Conservation (phyloP, 1,140 invertebrate species). For the Lepidotrigona ventralis region DNA sequence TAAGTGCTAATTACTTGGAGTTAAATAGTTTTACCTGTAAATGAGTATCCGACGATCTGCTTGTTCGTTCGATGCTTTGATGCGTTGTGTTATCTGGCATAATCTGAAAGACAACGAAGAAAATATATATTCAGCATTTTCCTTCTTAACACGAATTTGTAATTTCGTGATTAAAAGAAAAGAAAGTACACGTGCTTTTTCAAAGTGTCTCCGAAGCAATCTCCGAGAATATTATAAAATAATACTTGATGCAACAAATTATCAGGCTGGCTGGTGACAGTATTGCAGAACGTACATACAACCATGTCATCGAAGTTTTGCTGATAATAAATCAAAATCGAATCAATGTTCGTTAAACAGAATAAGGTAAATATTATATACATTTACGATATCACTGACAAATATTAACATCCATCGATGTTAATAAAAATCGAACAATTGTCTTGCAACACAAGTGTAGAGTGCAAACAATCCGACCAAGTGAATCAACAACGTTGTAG, state of each 20-base stretch:
- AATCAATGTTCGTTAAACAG: background rate
- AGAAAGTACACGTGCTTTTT: background rate
- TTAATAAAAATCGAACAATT: background rate
- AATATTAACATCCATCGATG: background rate
- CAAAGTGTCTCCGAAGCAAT: too few species aligned
- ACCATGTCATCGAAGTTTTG: background rate
- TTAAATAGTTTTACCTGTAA: conserved; percentile 11
- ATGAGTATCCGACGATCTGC: background rate
- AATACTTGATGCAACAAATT: background rate
- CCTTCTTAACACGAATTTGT: background rate
- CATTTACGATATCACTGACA: background rate
- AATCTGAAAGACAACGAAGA: background rate
- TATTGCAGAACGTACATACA: too few species aligned
- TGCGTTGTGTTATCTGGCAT: background rate
- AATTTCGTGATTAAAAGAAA: background rate
- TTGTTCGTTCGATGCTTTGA: background rate
- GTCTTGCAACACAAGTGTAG: background rate
- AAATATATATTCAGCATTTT: background rate
- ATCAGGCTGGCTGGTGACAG: background rate
- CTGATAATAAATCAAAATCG: background rate
- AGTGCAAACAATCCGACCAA: background rate
- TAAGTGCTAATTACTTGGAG: background rate
- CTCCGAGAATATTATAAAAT: background rate
- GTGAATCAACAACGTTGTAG: background rate
- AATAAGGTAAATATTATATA: background rate